A percentile compares a stretch with the other conserved stretches of the same genome.
Conservation (phyloP, 2,888 invertebrate species). For the Emmelina monodactyla region DNA sequence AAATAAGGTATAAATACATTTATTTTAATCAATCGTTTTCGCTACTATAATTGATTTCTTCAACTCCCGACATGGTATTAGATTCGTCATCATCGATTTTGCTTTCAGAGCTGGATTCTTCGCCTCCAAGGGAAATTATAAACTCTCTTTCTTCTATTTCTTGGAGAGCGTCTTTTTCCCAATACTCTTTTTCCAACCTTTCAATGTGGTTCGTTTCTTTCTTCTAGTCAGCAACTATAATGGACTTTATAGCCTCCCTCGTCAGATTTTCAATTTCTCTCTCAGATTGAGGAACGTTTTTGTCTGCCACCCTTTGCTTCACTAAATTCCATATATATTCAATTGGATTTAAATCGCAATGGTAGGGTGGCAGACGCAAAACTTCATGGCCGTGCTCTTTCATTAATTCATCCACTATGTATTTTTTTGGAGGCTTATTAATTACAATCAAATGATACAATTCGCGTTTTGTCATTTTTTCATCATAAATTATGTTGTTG, state of each 20-base stretch:
- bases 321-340: neutral
- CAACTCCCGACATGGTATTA: neutral
- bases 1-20: too few relatives aligned
- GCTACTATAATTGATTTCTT: neutral
- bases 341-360: neutral
- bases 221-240: slow-evolving; percentile 15
- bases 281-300: slow-evolving; percentile 4
- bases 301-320: slow-evolving; percentile 3
- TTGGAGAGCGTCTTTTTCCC: slow-evolving; percentile 11
- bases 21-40: neutral
- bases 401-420: slow-evolving; percentile 6
- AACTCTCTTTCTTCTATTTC: slow-evolving; percentile 8
- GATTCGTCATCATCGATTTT: neutral
- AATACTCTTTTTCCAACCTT: slow-evolving; percentile 11
- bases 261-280: slow-evolving; percentile 17
- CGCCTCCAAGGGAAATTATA: slow-evolving; percentile 9
- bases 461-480: slow-evolving; percentile 14
- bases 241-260: slow-evolving; percentile 13
- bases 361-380: slow-evolving; percentile 10
- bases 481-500: slow-evolving; percentile 13
- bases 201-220: slow-evolving; percentile 14
- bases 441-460: slow-evolving; percentile 10
- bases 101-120: slow-evolving; percentile 5
- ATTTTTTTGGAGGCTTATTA: slow-evolving; percentile 15
- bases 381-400: slow-evolving; percentile 16